A percentile compares a stretch with the other conserved stretches of the same genome.
Evolutionary conservation across 2,113 vertebrate species (phyloP).

Genomic region (Chaetorhynchus papuensis): DNA sequence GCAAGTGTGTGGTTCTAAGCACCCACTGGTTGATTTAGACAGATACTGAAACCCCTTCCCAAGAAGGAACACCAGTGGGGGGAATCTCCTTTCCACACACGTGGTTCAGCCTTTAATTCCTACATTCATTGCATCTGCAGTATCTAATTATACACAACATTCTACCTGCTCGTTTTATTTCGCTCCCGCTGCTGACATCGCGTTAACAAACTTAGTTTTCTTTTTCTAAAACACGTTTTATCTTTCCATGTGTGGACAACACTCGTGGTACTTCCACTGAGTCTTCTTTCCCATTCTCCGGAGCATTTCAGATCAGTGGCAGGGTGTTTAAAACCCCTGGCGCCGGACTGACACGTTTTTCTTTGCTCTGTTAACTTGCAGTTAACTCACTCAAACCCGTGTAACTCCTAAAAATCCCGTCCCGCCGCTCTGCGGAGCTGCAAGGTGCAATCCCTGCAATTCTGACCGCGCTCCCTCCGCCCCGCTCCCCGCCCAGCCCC

Average conservation of each 20-base stretch:
- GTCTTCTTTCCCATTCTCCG: too few species aligned
- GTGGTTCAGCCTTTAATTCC: neutral
- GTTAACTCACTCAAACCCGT: rapidly evolving
- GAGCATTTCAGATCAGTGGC: rapidly evolving
- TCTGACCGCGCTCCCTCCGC: neutral
- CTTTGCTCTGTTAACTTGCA: rapidly evolving
- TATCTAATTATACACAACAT: neutral
- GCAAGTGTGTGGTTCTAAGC: rapidly evolving
- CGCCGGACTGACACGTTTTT: rapidly evolving
- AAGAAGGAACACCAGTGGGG: rapidly evolving
- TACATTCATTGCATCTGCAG: neutral
- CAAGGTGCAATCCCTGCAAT: rapidly evolving
- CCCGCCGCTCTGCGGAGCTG: neutral
- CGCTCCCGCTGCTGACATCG: neutral
- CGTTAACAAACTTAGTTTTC: neutral
- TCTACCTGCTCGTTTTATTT: neutral
- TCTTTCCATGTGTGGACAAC: rapidly evolving
- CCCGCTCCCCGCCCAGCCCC: neutral
- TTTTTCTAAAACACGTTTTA: neutral
- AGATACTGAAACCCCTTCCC: neutral
- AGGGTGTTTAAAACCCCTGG: rapidly evolving
- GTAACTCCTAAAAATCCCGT: neutral
- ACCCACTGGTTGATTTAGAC: too few species aligned
- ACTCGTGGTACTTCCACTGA: rapidly evolving
- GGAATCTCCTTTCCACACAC: neutral